Evolutionary conservation across 2,113 vertebrate genomes (phyloP).

Genomic region (Alexandromys fortis): DNA sequence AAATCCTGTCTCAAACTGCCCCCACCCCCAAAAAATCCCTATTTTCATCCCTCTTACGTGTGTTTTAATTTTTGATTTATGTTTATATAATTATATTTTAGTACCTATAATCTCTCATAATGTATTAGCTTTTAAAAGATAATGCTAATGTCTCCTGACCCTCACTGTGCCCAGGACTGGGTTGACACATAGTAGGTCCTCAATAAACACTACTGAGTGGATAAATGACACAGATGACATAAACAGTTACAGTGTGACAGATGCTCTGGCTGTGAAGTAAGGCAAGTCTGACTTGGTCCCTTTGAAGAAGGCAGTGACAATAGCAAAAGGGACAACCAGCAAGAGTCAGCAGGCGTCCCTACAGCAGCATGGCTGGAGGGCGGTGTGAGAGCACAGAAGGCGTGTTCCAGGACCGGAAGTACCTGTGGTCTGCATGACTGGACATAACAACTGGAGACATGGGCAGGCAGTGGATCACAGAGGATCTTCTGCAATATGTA

Average conservation of each 20-base stretch:
- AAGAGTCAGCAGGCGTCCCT: not conserved
- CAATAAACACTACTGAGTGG: not conserved
- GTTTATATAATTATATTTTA: too few species aligned
- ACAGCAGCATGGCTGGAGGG: not conserved
- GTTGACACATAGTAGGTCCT: not conserved
- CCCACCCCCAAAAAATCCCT: too few species aligned
- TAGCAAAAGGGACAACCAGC: not conserved
- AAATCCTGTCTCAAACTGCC: too few species aligned
- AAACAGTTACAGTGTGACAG: not conserved
- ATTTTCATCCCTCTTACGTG: not conserved
- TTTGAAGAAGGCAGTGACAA: not conserved
- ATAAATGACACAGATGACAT: not conserved
- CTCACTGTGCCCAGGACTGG: not conserved
- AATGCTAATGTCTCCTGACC: not conserved
- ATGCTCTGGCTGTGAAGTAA: not conserved
- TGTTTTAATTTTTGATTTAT: too few species aligned
- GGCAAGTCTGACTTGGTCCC: not conserved
- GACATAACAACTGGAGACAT: not conserved
- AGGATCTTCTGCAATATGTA: not conserved
- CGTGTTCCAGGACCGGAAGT: not conserved
- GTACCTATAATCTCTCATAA: not conserved
- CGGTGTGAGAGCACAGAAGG: not conserved
- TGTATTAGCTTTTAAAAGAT: not conserved
- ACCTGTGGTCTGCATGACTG: not conserved
- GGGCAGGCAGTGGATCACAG: not conserved